Percentiles rank a stretch among this genome's conserved stretches.
Conservation (phyloP, 2,888 invertebrate genomes). For the Sarcophaga caerulescens region DNA sequence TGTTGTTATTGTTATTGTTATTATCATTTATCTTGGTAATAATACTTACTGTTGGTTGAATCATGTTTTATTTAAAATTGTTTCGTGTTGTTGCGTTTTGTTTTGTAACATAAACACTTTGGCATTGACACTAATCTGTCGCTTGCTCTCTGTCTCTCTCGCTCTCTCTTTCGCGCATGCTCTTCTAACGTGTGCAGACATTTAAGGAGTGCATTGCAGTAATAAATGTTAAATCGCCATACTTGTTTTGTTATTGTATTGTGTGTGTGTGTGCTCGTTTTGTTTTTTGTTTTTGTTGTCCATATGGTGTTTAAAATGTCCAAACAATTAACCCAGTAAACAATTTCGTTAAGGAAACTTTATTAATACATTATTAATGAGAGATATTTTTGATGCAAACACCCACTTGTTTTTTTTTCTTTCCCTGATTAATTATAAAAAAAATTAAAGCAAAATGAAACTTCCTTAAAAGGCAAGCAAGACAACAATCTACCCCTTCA, state of each 20-base stretch:
- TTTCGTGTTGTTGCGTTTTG: slow-evolving; percentile 11
- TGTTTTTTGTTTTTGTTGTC: background rate
- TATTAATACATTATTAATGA: no score
- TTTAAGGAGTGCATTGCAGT: slow-evolving; percentile 37
- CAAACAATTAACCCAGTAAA: no score
- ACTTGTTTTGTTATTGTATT: background rate
- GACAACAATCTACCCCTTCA: no score
- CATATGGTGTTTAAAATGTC: background rate
- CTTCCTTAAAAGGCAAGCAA: background rate
- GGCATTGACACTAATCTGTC: slow-evolving; percentile 57
- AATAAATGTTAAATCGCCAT: background rate
- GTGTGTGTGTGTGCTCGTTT: no score
- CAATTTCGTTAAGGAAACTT: no score
- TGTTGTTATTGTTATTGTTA: no score
- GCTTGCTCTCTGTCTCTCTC: background rate
- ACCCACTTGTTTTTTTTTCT: background rate
- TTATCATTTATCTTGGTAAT: no score
- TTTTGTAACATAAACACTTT: slow-evolving; percentile 30
- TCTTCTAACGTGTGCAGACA: slow-evolving; percentile 10
- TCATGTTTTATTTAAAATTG: background rate
- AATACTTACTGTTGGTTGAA: background rate
- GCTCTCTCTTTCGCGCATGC: background rate
- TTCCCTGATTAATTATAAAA: background rate
- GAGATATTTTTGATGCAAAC: background rate
- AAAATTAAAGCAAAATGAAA: background rate